Percentiles rank a stretch among this genome's conserved stretches.
phyloP scores from a whole-genome alignment of 2,113 vertebrate genomes.

The Apteryx owenii region DNA sequence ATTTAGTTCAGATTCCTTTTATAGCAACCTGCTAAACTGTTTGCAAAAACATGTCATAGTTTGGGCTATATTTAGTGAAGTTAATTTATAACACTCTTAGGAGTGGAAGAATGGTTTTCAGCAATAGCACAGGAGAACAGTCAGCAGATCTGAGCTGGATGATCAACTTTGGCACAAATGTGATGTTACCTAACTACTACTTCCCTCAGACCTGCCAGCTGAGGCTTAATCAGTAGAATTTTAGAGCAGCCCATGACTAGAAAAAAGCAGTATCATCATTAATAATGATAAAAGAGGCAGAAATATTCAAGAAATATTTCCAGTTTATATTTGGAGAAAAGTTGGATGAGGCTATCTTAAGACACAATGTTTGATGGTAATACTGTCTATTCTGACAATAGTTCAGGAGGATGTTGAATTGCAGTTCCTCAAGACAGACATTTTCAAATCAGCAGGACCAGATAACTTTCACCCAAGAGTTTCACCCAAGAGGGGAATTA shows the following conservation, averaged over 20 bases:
- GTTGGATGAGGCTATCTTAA: not conserved
- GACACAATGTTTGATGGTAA: not conserved
- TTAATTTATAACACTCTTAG: not conserved
- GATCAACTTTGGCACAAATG: not conserved
- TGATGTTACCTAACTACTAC: not conserved
- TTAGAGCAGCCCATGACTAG: not conserved
- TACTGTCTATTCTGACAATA: not conserved
- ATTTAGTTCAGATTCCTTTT: slow-evolving; percentile 13
- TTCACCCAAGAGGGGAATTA: not conserved
- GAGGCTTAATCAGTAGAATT: not conserved
- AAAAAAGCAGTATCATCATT: not conserved
- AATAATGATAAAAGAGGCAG: not conserved
- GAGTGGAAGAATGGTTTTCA: not conserved
- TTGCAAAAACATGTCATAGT: slow-evolving; percentile 7
- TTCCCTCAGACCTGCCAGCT: not conserved
- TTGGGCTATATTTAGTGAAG: slow-evolving; percentile 11
- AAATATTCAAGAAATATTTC: not conserved
- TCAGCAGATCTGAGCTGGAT: not conserved
- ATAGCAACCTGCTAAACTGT: slow-evolving; percentile 17
- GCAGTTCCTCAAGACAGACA: not conserved
- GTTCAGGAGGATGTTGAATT: not conserved
- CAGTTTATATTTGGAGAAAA: not conserved
- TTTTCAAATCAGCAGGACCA: not conserved
- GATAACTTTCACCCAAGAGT: not conserved
- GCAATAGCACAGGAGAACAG: not conserved